phyloP scores from a whole-genome alignment of 2,797 vertebrate genomes.

The Eupleurogrammus muticus region DNA sequence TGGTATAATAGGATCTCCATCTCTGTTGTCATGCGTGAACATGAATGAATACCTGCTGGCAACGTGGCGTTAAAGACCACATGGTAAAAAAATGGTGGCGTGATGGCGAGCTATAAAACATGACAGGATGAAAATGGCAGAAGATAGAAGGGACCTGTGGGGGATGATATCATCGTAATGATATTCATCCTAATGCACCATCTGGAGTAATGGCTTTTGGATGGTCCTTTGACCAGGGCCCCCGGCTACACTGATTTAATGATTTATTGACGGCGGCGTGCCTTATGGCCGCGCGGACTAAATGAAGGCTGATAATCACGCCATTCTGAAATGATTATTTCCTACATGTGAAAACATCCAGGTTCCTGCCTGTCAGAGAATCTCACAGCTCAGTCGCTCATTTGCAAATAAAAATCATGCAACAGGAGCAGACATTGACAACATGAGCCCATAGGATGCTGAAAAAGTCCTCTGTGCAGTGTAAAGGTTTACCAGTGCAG shows the following conservation, averaged over 20 bases:
- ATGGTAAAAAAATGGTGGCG: slow-evolving; percentile 18
- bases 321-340: slow-evolving; percentile 51
- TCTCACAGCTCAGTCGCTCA: too few species aligned
- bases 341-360: slow-evolving; percentile 27
- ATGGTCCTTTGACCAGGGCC: slow-evolving; percentile 71
- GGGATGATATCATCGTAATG: slow-evolving; percentile 72
- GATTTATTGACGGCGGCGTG: slow-evolving; percentile 70
- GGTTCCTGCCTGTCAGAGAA: too few species aligned
- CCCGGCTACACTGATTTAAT: slow-evolving; percentile 63
- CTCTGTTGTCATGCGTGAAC: slow-evolving; percentile 20
- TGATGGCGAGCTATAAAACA: slow-evolving; percentile 53
- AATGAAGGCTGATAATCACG: slow-evolving; percentile 64
- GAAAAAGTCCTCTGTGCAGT: too few species aligned
- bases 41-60: slow-evolving; percentile 8
- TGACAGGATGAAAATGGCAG: slow-evolving; percentile 49
- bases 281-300: slow-evolving; percentile 45
- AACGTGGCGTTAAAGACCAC: slow-evolving; percentile 6
- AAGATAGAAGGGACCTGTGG: slow-evolving; percentile 56
- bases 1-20: neutral
- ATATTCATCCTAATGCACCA: slow-evolving; percentile 73
- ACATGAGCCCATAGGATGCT: too few species aligned
- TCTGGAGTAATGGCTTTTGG: slow-evolving; percentile 75
- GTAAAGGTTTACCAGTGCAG: too few species aligned
- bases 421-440: too few species aligned
- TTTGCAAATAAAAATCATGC: too few species aligned